Evolutionary conservation across 2,113 vertebrate genomes (phyloP), one percentile per base, ranked within the genome.

Genomic region (Mormyrus lacerda): DNA sequence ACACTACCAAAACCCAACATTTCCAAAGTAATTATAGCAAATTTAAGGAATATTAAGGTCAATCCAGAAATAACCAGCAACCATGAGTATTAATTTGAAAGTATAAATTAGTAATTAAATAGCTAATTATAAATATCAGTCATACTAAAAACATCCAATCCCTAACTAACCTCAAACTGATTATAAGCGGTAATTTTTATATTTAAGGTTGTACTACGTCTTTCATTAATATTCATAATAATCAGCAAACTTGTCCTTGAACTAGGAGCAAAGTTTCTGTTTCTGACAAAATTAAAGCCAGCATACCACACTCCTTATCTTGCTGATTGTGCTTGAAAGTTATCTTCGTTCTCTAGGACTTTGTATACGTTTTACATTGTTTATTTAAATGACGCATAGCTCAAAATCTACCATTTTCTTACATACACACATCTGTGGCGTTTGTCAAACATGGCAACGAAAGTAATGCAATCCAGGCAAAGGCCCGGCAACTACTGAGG

Each of bases 381-480:
- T 90, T 90, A 87, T 83, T 35, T 61, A 90, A 90, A 88, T 65
- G 87, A 69, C 86, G 65, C 76, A 48, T 35, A 58, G 45, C 73
- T 90, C 69, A 55, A 82, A 90, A 90, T 84, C 84, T 58, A 53
- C 24, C 45, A 39, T 90, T 90, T 85, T 88, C 76, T 90, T 47
- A 53, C 89, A 65, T 90, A 84, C 87, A 88, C 87, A 88, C 42
- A 51, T 79, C 89, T 24, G 17, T 58, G 39, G 89, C 89, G 1
- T 90, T 87, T 90, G 89, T 90, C 89, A 90, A 90, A 90, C 89
- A 88, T 90, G 73, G 89, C 89, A 88, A 83, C 55, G 89, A 39
- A 88, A 85, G 89, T 90, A 90, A 90, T 84, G 87, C 87, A 90
- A 58, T 83, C 89, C 89, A 90, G 89, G 84, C 76, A 24, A 84